Evolutionary conservation across 2,113 vertebrate genomes (phyloP).

Genomic region (Seriola rivoliana): DNA sequence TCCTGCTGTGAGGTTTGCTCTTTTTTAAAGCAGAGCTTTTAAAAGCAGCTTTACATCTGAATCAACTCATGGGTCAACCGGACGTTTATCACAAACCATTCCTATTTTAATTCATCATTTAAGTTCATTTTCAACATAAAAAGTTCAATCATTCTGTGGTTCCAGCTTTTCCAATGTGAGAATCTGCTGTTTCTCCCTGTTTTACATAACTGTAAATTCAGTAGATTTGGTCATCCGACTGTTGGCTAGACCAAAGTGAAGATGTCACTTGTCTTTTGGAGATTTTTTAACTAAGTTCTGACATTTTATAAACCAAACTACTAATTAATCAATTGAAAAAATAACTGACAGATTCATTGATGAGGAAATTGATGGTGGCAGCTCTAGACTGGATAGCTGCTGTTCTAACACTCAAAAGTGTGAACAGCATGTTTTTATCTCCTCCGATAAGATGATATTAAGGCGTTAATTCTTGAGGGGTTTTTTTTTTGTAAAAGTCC

Average conservation of each 20-base stretch:
- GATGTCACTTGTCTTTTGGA: not conserved
- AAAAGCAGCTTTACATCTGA: not conserved
- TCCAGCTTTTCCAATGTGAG: not conserved
- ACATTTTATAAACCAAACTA: not conserved
- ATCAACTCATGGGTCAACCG: not conserved
- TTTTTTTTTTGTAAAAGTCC: conserved; percentile 17
- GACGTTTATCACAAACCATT: conserved; percentile 15
- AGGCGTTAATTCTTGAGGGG: not conserved
- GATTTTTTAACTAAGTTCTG: not conserved
- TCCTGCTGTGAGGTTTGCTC: not conserved
- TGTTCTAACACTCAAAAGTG: not conserved
- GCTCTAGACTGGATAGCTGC: not conserved
- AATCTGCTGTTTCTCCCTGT: not conserved
- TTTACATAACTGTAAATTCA: not conserved
- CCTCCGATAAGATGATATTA: conserved; percentile 25
- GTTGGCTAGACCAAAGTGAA: not conserved
- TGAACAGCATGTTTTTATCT: conserved; percentile 20
- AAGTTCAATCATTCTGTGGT: not conserved
- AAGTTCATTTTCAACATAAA: not conserved
- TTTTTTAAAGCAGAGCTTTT: not conserved
- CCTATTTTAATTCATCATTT: not conserved
- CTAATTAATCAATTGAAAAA: not conserved
- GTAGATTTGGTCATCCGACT: not conserved
- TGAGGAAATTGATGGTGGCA: not conserved
- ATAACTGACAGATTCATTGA: conserved; percentile 4